Conservation (phyloP, 2,888 invertebrate species). For the Leptothorax acervorum region DNA sequence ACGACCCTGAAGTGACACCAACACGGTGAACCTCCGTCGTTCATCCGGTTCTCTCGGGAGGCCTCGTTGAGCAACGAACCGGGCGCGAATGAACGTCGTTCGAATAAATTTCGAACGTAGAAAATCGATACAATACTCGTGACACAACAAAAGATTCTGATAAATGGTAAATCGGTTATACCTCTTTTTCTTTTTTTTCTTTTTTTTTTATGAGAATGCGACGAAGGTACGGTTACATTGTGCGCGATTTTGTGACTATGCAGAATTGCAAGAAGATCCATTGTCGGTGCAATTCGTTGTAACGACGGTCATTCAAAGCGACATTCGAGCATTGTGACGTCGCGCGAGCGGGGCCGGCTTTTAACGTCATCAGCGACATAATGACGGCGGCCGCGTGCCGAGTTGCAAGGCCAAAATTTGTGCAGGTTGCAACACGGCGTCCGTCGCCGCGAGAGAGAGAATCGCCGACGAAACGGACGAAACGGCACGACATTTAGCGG, state of each 20-base stretch:
- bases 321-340: conserved; percentile 9
- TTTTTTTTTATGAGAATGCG: background rate
- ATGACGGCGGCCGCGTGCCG: conserved; percentile 25
- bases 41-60: conserved; percentile 46
- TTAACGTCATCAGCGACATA: background rate
- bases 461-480: conserved; percentile 21
- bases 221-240: background rate
- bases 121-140: background rate
- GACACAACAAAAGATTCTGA: background rate
- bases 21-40: conserved; percentile 60
- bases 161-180: background rate
- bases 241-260: conserved; percentile 28
- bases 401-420: conserved; percentile 30
- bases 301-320: conserved; percentile 7
- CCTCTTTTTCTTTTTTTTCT: background rate
- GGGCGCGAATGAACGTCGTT: background rate
- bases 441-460: conserved; percentile 1
- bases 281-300: conserved; percentile 28
- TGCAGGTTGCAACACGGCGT: conserved; percentile 16
- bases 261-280: conserved; percentile 14
- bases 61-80: conserved; percentile 12
- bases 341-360: background rate
- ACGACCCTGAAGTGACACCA: conserved; percentile 74
- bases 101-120: conserved; percentile 32
- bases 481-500: conserved; percentile 21